Base-by-base conservation (phyloP, 2,888 invertebrate species). In the Parochlus steinenii region DNA sequence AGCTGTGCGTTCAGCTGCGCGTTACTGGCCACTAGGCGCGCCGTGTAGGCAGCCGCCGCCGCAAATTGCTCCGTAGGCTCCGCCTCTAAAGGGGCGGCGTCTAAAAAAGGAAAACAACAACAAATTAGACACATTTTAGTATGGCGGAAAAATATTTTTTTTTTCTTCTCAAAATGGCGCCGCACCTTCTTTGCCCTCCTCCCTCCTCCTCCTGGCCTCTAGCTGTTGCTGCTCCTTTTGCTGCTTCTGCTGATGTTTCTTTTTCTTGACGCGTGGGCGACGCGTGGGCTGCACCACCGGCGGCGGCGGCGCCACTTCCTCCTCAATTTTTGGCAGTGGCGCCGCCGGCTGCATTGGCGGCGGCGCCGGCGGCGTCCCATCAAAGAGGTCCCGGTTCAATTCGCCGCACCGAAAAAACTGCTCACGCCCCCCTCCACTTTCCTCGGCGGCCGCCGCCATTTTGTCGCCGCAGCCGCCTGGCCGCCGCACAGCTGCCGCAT, bases 241-340 rank as follows among this genome's bases (percentile, higher is more conserved):
- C 35, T 8, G 22, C 28, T 3, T 27, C 15, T 23, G 36, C 30
- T n/a, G 30, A 36, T 4, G 11, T 17, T 16, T 36, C 36, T 17
- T 36, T 36, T 3, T 12, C 30, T 19, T n/a, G n/a, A n/a, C n/a
- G n/a, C n/a, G n/a, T n/a, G n/a, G n/a, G n/a, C n/a, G n/a, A n/a
- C 18, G 49, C 46, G 32, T 48, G 44, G 22, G 51, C 50, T 25
- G 61, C 61, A 1, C 62, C 63, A 37, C 60, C 62, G 12, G 56
- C 55, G 27, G 69, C 69, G 42, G 76, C 76, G 17, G 61, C 58
- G 10, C 20, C 20, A 22, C n/a, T 15, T n/a, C 14, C 22, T 3
- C 11, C 30, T 18, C 30, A 30, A 46, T 83, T 82, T 55, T 82
- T 46, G 83, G 16, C 12, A 18, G 25, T 11, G 39, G 37, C 19